These are phyloP conservation scores for Drosophila seguyi DNA, from an alignment of 1,140 invertebrate species.

Conservation along the genomic window DNA sequence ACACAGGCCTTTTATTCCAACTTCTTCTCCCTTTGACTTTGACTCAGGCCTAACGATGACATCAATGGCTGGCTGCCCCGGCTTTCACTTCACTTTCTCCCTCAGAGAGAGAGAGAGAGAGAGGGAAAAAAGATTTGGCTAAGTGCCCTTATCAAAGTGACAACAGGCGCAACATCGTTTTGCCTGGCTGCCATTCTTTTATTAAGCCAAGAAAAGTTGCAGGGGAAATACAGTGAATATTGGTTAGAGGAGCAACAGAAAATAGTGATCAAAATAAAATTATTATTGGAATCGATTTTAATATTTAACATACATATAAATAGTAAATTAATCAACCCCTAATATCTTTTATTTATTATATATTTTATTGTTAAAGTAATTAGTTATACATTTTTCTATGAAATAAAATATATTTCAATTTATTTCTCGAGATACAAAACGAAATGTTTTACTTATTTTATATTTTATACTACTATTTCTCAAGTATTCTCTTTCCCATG, in stretches of 20 bases:
- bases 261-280: no score
- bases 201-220: conserved; percentile 15
- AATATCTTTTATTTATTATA: no score
- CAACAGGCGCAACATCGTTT: conserved; percentile 67
- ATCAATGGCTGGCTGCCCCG: conserved; percentile 25
- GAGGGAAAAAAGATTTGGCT: conserved; percentile 53
- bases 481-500: not conserved
- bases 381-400: not conserved
- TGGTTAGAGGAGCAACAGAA: no score
- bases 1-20: conserved; percentile 26
- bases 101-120: not conserved
- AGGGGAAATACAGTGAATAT: conserved; percentile 2
- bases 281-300: no score
- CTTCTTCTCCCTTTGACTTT: conserved; percentile 57
- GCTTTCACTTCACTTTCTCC: conserved; percentile 13
- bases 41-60: conserved; percentile 47
- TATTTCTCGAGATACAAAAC: not conserved
- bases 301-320: no score
- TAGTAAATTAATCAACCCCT: no score
- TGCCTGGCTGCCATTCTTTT: conserved; percentile 23
- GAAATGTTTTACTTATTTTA: not conserved
- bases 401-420: not conserved
- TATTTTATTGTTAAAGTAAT: not conserved
- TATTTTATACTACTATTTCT: not conserved
- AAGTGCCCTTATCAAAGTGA: conserved; percentile 80